These are phyloP conservation scores for Halcyon senegalensis DNA, from an alignment of 2,113 vertebrate species.

Conservation along the genomic window DNA sequence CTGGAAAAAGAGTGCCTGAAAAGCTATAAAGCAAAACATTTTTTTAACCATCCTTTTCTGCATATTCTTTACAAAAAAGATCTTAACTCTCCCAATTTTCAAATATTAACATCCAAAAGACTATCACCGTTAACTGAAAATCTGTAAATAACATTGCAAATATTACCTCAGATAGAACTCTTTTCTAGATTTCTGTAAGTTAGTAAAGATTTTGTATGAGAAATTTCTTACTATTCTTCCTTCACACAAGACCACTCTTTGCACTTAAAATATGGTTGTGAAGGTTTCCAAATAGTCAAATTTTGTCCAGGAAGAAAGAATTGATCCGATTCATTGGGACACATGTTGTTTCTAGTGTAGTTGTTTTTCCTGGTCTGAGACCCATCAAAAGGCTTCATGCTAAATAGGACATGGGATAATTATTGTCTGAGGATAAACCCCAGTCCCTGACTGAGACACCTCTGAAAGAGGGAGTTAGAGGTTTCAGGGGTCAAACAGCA, in stretches of 20 bases:
- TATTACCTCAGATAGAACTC: not conserved
- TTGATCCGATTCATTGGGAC: not conserved
- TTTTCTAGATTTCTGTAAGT: not conserved
- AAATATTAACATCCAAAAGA: not conserved
- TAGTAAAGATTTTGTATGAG: not conserved
- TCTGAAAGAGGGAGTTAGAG: too few species aligned
- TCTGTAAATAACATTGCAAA: not conserved
- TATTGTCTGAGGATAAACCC: too few species aligned
- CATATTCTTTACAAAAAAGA: not conserved
- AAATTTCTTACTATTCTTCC: not conserved
- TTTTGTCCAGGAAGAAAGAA: not conserved
- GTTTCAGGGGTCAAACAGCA: too few species aligned
- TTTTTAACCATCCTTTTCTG: not conserved
- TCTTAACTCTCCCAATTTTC: not conserved
- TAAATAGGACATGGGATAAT: too few species aligned
- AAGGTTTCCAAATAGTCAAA: not conserved
- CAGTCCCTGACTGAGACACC: too few species aligned
- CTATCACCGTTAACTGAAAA: not conserved
- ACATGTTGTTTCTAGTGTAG: not conserved
- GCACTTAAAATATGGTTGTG: not conserved
- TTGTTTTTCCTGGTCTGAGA: not conserved
- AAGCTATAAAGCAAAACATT: not conserved
- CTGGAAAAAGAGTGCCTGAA: slow-evolving; percentile 10
- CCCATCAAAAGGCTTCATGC: too few species aligned
- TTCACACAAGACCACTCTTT: not conserved